These are phyloP conservation scores for Oryzias curvinotus DNA, from an alignment of 2,113 vertebrate species.

Conservation along the genomic window DNA sequence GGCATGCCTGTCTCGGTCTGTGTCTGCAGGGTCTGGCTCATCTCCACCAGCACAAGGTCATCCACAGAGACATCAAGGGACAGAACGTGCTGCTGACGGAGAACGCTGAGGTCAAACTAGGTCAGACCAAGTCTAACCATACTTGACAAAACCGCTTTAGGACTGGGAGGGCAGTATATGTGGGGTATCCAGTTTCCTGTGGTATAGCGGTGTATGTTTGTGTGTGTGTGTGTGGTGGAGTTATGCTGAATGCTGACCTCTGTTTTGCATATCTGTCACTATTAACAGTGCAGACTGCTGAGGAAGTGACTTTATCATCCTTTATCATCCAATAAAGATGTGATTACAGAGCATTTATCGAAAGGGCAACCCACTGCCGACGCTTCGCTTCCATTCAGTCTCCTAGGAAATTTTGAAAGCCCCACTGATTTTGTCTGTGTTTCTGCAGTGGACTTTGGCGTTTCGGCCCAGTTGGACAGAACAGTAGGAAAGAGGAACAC, in stretches of 20 bases:
- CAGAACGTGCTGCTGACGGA: conserved; percentile 92
- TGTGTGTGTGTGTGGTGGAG: conserved; percentile 3
- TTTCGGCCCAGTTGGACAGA: conserved; percentile 88
- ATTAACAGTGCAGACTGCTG: conserved; percentile 37
- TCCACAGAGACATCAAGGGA: conserved; percentile 94
- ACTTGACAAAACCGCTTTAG: conserved; percentile 21
- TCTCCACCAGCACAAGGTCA: conserved; percentile 90
- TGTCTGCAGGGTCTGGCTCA: conserved; percentile 85
- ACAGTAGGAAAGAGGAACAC: conserved; percentile 87
- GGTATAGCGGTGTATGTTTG: conserved; percentile 3
- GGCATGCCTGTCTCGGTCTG: conserved; percentile 29
- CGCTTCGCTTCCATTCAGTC: conserved; percentile 28
- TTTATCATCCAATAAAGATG: conserved; percentile 24
- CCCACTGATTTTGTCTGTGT: conserved; percentile 27
- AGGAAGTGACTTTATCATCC: conserved; percentile 24
- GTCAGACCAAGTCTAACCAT: conserved; percentile 67
- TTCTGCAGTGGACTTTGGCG: conserved; percentile 87
- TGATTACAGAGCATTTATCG: conserved; percentile 31
- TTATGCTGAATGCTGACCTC: conserved; percentile 46
- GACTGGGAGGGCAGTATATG: conserved; percentile 10
- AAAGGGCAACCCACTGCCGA: conserved; percentile 1
- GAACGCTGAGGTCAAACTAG: conserved; percentile 90
- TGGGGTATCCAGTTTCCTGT: conserved; percentile 32
- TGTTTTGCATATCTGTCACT: conserved; percentile 35
- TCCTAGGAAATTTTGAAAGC: conserved; percentile 30